Evolutionary conservation across 1,140 invertebrate genomes (phyloP).

Genomic region (Orussus abietinus): DNA sequence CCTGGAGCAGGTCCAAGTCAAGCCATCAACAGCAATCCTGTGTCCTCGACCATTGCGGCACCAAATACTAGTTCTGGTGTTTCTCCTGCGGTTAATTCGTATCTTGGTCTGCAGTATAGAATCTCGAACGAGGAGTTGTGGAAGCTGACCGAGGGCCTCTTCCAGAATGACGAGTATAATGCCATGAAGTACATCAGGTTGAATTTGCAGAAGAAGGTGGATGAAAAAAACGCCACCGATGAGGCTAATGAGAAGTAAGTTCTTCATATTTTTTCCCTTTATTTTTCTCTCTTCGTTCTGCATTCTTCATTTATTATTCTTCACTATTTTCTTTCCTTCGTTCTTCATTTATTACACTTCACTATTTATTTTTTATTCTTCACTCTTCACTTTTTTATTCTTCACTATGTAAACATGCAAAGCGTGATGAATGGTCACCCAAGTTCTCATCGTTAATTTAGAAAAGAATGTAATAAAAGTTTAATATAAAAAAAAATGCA

Average conservation of each 20-base stretch:
- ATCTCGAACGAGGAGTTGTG: conserved; percentile 37
- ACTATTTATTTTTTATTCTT: no score
- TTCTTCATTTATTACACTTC: no score
- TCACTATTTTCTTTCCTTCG: no score
- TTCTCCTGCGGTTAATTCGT: no score
- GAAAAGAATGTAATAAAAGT: not conserved
- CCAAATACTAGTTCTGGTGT: no score
- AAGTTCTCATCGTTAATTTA: not conserved
- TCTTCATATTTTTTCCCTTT: not conserved
- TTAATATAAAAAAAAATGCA: not conserved
- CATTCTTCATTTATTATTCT: conserved; percentile 1
- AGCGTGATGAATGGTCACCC: no score
- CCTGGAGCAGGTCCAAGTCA: no score
- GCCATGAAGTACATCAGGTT: conserved; percentile 32
- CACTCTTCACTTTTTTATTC: no score
- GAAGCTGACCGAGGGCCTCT: conserved; percentile 42
- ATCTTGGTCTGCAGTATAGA: no score
- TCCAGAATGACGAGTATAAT: conserved; percentile 38
- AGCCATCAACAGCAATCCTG: no score
- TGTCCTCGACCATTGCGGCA: no score
- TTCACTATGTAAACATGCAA: no score
- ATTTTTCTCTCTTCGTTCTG: not conserved
- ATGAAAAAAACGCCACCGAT: conserved; percentile 33
- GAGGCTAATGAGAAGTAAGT: conserved; percentile 43
- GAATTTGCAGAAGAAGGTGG: conserved; percentile 40